A percentile compares a stretch with the other conserved stretches of the same genome.
Evolutionary conservation across 53 echinoderm and acorn worm genomes (phyloP).

Genomic region (Apostichopus leukothele): DNA sequence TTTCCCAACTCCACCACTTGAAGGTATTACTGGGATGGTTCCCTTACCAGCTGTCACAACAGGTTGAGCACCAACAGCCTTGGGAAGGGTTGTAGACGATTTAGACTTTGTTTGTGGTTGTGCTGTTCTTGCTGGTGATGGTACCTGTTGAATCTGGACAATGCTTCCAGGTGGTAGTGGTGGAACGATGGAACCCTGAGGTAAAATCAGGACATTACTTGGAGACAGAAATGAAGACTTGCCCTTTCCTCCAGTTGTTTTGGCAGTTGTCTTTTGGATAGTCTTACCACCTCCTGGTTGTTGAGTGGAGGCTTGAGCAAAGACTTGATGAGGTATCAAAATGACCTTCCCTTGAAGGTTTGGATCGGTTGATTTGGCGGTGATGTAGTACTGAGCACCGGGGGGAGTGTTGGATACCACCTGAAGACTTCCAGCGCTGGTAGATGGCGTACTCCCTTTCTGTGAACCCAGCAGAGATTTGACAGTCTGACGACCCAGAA

Average conservation of each 20-base stretch:
- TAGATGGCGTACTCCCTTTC: background rate
- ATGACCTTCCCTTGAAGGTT: conserved; percentile 97
- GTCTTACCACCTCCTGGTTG: conserved; percentile 54
- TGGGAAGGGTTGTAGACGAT: conserved; percentile 34
- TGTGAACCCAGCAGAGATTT: conserved; percentile 40
- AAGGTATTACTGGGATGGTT: conserved; percentile 5
- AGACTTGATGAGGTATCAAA: conserved; percentile 93
- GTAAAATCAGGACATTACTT: conserved; percentile 92
- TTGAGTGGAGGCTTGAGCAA: conserved; percentile 83
- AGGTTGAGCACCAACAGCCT: conserved; percentile 36
- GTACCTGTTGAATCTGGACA: conserved; percentile 97
- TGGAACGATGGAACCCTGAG: conserved; percentile 96
- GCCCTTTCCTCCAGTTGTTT: conserved; percentile 49
- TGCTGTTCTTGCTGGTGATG: conserved; percentile 68
- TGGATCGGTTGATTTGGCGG: conserved; percentile 94
- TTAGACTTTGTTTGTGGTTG: conserved; percentile 42
- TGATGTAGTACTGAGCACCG: conserved; percentile 96
- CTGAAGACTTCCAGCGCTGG: conserved; percentile 1
- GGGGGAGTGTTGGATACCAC: conserved; percentile 50
- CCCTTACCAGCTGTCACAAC: conserved; percentile 56
- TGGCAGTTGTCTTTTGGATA: conserved; percentile 53
- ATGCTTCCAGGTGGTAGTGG: conserved; percentile 94
- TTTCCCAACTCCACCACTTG: conserved; percentile 63
- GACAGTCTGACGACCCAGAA: conserved; percentile 41
- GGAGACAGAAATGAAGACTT: conserved; percentile 83